Evolutionary conservation across 2,797 vertebrate species (phyloP).

Genomic region (Ptychadena robeensis): DNA sequence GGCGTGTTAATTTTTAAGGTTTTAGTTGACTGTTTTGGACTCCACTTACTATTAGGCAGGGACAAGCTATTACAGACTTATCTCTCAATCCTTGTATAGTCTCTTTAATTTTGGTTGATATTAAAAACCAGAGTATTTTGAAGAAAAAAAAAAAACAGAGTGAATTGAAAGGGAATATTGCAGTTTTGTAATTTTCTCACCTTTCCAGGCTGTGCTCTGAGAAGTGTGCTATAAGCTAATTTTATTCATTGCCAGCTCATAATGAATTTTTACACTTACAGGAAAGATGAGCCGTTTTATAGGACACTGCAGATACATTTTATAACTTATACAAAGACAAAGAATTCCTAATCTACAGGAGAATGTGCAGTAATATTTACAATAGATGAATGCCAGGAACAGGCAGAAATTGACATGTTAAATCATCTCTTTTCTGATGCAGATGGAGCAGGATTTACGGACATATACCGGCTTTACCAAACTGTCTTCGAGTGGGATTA

Average conservation of each 20-base stretch:
- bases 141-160: no score
- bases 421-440: no score
- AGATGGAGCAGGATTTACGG: no score
- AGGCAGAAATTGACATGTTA: no score
- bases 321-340: background rate
- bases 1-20: no score
- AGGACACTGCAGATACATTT: background rate
- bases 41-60: no score
- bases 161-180: background rate
- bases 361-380: background rate
- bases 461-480: no score
- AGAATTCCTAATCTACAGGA: background rate
- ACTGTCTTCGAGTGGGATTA: no score
- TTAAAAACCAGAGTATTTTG: background rate
- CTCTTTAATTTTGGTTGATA: background rate
- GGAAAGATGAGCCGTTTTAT: conserved; percentile 19
- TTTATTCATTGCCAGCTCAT: conserved; percentile 14
- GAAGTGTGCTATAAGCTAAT: conserved; percentile 10
- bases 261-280: conserved; percentile 44
- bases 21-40: no score
- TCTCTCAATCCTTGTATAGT: no score
- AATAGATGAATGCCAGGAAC: no score
- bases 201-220: background rate
- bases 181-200: background rate
- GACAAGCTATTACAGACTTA: no score